Percentiles rank a stretch among this genome's conserved stretches.
Evolutionary conservation across 2,797 vertebrate genomes (phyloP).

Genomic region (Melanotaenia parkinsoni): DNA sequence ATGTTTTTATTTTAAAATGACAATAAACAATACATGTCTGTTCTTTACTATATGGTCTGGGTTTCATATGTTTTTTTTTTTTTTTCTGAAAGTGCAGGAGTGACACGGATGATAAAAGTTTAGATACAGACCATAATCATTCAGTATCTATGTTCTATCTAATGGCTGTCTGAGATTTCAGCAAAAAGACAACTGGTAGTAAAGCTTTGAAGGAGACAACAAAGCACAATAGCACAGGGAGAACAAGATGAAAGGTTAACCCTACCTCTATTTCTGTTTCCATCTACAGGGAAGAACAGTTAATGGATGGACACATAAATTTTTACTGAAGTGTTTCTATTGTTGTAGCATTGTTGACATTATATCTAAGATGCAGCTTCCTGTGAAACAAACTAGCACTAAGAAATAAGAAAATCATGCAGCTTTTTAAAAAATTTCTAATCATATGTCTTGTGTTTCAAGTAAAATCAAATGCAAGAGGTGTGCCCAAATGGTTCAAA

Average conservation of each 20-base stretch:
- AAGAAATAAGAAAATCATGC: constrained; percentile 73
- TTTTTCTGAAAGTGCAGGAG: constrained; percentile 72
- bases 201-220: constrained; percentile 60
- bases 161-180: constrained; percentile 33
- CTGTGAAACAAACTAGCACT: constrained; percentile 61
- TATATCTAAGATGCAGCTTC: constrained; percentile 44
- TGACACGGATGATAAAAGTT: constrained; percentile 45
- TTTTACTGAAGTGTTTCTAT: constrained; percentile 42
- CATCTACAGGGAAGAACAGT: constrained; percentile 25
- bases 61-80: constrained; percentile 28
- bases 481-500: constrained; percentile 33
- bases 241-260: constrained; percentile 41
- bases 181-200: constrained; percentile 31
- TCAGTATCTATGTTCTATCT: constrained; percentile 32
- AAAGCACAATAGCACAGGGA: constrained; percentile 72
- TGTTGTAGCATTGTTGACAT: constrained; percentile 32
- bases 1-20: constrained; percentile 38
- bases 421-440: constrained; percentile 11
- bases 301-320: constrained; percentile 25
- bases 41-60: constrained; percentile 59
- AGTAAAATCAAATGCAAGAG: constrained; percentile 51
- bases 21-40: constrained; percentile 45
- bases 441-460: constrained; percentile 27
- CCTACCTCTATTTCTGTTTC: constrained; percentile 33
- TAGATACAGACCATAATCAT: constrained; percentile 29